Percentiles rank a stretch among this genome's conserved stretches.
Evolutionary conservation across 2,113 vertebrate genomes (phyloP).

Genomic region (Lagopus muta): DNA sequence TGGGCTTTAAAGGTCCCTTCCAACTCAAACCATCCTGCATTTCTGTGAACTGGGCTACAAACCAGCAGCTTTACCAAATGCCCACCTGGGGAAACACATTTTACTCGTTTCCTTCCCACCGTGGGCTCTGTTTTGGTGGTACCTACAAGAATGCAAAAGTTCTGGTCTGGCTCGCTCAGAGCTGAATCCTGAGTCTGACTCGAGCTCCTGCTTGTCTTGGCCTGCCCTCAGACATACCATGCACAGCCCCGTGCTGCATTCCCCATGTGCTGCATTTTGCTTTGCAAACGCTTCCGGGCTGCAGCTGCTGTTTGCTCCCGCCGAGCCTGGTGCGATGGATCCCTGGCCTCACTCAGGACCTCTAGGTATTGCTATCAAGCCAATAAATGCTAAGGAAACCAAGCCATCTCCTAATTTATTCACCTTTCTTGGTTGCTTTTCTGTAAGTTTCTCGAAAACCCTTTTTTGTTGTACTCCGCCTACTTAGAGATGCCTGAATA

Average conservation of each 20-base stretch:
- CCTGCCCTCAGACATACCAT: background rate
- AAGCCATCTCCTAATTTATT: background rate
- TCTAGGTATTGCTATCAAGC: background rate
- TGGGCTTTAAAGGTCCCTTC: too few species aligned
- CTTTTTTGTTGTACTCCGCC: background rate
- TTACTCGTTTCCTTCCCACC: background rate
- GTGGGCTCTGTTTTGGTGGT: background rate
- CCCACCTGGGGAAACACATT: background rate
- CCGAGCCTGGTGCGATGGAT: rapidly evolving
- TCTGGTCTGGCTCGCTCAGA: background rate
- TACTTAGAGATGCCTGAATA: background rate
- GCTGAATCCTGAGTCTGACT: background rate
- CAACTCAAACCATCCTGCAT: too few species aligned
- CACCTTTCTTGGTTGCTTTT: background rate
- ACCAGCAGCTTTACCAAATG: background rate
- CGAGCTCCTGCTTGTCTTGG: background rate
- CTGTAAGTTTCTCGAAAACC: background rate
- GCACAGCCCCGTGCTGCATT: rapidly evolving
- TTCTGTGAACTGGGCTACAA: background rate
- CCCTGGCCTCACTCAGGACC: background rate
- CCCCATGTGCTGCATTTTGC: background rate
- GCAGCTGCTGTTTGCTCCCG: background rate
- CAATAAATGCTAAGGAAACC: background rate
- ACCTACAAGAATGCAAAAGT: background rate
- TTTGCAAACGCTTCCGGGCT: background rate